Evolutionary conservation across 2,113 vertebrate genomes (phyloP).

Genomic region (Oreochromis aureus): DNA sequence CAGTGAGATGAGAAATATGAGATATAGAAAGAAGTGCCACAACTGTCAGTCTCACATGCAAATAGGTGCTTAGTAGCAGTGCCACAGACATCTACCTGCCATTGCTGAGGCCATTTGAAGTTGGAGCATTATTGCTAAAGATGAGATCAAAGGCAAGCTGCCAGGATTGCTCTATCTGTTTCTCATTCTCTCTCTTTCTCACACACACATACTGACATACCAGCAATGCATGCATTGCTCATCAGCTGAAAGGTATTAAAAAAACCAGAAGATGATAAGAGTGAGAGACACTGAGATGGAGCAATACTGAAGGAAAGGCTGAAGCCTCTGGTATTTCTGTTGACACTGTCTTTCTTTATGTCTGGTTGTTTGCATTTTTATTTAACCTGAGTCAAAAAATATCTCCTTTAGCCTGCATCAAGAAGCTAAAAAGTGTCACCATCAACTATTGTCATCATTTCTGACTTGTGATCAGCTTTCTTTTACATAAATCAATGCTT

Average conservation of each 20-base stretch:
- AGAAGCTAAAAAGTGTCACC: background rate
- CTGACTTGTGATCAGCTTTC: background rate
- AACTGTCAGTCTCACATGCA: slow-evolving; percentile 33
- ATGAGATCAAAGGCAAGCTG: slow-evolving; percentile 45
- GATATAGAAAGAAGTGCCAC: background rate
- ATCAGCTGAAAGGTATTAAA: background rate
- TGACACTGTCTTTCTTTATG: slow-evolving; percentile 38
- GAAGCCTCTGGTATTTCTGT: slow-evolving; percentile 26
- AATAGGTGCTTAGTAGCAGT: slow-evolving; percentile 11
- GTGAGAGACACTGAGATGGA: background rate
- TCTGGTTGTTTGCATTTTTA: slow-evolving; percentile 12
- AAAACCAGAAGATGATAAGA: background rate
- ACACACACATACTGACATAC: background rate
- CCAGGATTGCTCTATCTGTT: slow-evolving; percentile 11
- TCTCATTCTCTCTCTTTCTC: background rate
- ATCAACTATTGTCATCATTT: background rate
- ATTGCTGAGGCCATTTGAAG: slow-evolving; percentile 49
- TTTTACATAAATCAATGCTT: background rate
- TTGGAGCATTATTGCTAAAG: slow-evolving; percentile 32
- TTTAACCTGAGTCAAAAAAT: background rate
- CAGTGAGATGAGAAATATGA: background rate
- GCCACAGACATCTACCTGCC: slow-evolving; percentile 39
- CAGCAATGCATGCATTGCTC: background rate
- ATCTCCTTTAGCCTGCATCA: background rate
- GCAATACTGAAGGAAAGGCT: background rate